Evolutionary conservation across 2,113 vertebrate species (phyloP).

Genomic region (Nothobranchius kuhntae): DNA sequence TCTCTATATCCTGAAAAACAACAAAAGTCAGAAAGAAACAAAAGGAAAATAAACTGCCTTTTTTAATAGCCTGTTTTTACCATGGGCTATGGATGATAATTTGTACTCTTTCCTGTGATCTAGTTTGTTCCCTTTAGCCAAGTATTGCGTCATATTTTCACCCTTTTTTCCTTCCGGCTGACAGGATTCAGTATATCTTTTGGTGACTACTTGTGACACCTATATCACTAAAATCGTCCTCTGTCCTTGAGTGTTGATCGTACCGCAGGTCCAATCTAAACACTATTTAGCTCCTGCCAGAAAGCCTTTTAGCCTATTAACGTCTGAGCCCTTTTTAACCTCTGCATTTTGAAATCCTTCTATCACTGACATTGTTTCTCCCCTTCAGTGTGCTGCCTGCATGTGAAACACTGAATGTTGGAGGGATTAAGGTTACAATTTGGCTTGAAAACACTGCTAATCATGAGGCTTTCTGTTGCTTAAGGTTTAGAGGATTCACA

Average conservation of each 20-base stretch:
- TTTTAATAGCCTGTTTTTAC: constrained; percentile 15
- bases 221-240: constrained; percentile 61
- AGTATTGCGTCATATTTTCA: constrained; percentile 62
- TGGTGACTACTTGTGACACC: constrained; percentile 57
- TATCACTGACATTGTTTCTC: constrained; percentile 48
- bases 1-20: not conserved
- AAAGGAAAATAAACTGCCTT: not conserved
- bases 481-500: constrained; percentile 10
- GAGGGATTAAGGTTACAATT: constrained; percentile 15
- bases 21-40: not conserved
- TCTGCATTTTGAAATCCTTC: constrained; percentile 17
- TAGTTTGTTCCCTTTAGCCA: constrained; percentile 54
- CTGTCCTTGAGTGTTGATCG: constrained; percentile 71
- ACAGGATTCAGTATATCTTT: constrained; percentile 61
- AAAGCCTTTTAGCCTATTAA: constrained; percentile 66
- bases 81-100: constrained; percentile 46
- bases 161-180: constrained; percentile 54
- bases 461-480: constrained; percentile 7
- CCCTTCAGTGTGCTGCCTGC: not conserved
- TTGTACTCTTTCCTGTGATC: constrained; percentile 60
- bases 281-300: constrained; percentile 58
- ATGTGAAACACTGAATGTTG: constrained; percentile 19
- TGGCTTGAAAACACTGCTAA: constrained; percentile 10
- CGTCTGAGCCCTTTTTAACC: constrained; percentile 18
- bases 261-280: constrained; percentile 56